Base-by-base conservation (phyloP, 2,888 invertebrate genomes). In the Xanthorhoe designata region DNA sequence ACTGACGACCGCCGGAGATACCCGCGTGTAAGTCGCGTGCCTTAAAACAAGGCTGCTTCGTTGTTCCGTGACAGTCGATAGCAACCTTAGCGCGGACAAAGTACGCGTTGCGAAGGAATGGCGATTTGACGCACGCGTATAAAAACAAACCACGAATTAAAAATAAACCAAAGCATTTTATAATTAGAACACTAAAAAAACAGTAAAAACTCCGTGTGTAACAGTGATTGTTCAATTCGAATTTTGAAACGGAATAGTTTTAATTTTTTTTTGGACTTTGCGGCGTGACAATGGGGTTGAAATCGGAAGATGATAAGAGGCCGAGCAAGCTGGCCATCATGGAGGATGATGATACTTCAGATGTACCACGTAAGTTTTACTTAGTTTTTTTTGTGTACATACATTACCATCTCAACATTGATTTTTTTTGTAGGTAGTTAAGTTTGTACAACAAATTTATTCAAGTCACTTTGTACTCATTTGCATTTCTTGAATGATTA, bases 321-420 rank as follows among this genome's bases (percentile, higher is more conserved):
- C 92, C 93, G 47, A 94, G 94, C 85, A 94, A 93, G 78, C 75
- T 94, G 85, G 92, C 92, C 72, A 94, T 94, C 76, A 92, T 94
- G 91, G 93, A 94, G 79, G 93, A 93, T 70, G 92, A 92, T 73
- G 78, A 42, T 13, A 13, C 38, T 57, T 85, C 89, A 18, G 87
- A 88, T 74, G 77, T 78, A 63, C 90, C 91, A 89, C 79, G 94
- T 94, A 72, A 91, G 92, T 90, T 66, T n/a, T n/a, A n/a, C n/a
- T n/a, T n/a, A n/a, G n/a, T n/a, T n/a, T n/a, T 24, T 24, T 24
- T 24, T 24, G 24, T 24, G 24, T n/a, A n/a, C n/a, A n/a, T n/a
- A n/a, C n/a, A n/a, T n/a, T n/a, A n/a, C 24, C 4, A 24, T 24
- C 24, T 3, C 1, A 24, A 24, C 24, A 24, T 3, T 24, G 4